Evolutionary conservation across 1,140 invertebrate genomes (phyloP).

Genomic region (Caenorhabditis inopinata): DNA sequence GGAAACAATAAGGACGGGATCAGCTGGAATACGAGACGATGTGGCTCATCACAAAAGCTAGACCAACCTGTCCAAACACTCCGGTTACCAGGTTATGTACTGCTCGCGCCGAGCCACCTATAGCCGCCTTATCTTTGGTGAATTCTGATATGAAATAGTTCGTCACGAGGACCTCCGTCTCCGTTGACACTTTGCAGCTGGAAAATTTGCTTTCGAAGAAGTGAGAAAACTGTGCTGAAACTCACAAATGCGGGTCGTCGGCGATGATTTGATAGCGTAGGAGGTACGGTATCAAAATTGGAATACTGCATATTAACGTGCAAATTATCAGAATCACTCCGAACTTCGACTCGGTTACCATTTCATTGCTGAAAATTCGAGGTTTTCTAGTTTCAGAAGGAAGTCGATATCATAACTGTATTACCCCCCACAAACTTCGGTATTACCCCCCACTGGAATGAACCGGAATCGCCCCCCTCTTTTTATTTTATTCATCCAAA

Average conservation of each 20-base stretch:
- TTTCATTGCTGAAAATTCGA: neutral
- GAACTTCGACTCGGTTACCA: neutral
- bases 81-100: neutral
- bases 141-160: neutral
- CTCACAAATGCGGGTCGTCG: neutral
- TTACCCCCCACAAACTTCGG: too few relatives aligned
- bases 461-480: too few relatives aligned
- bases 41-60: too few relatives aligned
- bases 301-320: neutral
- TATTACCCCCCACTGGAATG: too few relatives aligned
- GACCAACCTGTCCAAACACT: neutral
- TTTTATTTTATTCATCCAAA: too few relatives aligned
- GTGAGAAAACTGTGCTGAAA: too few relatives aligned
- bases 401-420: too few relatives aligned
- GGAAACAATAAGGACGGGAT: neutral
- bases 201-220: too few relatives aligned
- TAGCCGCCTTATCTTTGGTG: neutral
- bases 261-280: neutral
- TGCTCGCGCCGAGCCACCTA: neutral
- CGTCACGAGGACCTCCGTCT: neutral
- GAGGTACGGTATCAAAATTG: neutral
- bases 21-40: too few relatives aligned
- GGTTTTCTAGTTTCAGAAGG: too few relatives aligned
- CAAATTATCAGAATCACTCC: neutral
- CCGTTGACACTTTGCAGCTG: neutral